Evolutionary conservation across 2,797 vertebrate genomes (phyloP).

Genomic region (Sarcoramphus papa): DNA sequence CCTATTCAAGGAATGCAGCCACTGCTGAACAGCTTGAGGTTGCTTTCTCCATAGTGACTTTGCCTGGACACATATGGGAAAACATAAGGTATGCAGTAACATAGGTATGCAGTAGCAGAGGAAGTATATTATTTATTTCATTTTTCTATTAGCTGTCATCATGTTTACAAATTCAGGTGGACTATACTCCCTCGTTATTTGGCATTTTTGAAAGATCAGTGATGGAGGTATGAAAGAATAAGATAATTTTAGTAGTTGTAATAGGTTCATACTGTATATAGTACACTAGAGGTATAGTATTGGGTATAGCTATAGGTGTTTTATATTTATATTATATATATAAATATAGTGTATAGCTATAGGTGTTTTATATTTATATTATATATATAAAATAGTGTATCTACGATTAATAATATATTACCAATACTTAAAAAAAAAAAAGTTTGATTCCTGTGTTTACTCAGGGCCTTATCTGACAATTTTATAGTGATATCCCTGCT

Average conservation of each 20-base stretch:
- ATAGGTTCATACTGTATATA: background rate
- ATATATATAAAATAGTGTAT: background rate
- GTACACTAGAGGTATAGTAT: background rate
- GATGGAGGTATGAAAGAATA: background rate
- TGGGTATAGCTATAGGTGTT: background rate
- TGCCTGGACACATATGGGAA: background rate
- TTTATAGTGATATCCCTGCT: background rate
- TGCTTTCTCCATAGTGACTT: background rate
- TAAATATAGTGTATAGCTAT: background rate
- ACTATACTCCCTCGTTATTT: background rate
- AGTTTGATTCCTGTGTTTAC: background rate
- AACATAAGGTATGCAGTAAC: background rate
- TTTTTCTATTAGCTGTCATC: background rate
- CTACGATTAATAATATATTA: background rate
- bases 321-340: background rate
- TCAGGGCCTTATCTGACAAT: background rate
- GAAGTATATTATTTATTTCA: background rate
- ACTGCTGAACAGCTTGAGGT: background rate
- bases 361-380: background rate
- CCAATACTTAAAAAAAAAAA: background rate
- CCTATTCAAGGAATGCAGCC: background rate
- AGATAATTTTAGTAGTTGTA: background rate
- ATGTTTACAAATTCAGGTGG: background rate
- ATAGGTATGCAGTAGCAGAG: background rate
- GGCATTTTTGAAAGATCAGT: background rate